Conservation (phyloP, 2,888 invertebrate genomes). For the Sinopyrophorus schimmeli region DNA sequence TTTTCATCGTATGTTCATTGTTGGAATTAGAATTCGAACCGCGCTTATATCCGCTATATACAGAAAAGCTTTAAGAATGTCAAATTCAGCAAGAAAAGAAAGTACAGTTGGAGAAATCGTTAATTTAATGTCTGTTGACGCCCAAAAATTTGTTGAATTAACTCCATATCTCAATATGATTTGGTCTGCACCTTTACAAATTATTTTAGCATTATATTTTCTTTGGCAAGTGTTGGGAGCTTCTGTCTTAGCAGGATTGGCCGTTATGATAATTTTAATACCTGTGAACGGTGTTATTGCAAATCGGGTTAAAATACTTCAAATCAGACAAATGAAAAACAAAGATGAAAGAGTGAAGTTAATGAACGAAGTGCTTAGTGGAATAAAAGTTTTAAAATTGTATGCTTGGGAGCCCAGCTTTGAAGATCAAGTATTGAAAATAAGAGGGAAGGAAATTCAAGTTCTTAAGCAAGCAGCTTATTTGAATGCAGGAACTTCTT, state of each 20-base stretch:
- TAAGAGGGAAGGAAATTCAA: constrained; percentile 85
- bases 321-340: constrained; percentile 88
- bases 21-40: constrained; percentile 88
- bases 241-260: constrained; percentile 88
- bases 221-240: constrained; percentile 83
- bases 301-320: constrained; percentile 76
- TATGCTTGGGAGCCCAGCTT: constrained; percentile 97
- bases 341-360: constrained; percentile 92
- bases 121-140: constrained; percentile 90
- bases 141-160: constrained; percentile 84
- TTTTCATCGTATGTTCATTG: constrained; percentile 87
- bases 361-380: constrained; percentile 91
- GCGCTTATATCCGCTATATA: constrained; percentile 88
- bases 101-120: constrained; percentile 91
- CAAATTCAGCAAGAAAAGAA: constrained; percentile 77
- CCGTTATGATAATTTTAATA: constrained; percentile 90
- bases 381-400: constrained; percentile 90
- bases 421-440: constrained; percentile 82
- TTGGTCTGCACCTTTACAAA: constrained; percentile 91
- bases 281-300: constrained; percentile 87
- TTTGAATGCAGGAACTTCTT: constrained; percentile 86
- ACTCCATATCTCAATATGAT: constrained; percentile 85
- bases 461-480: constrained; percentile 90
- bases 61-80: constrained; percentile 80
- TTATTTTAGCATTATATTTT: constrained; percentile 80